Conservation (phyloP, 2,888 invertebrate genomes). For the Andrena camellia region DNA sequence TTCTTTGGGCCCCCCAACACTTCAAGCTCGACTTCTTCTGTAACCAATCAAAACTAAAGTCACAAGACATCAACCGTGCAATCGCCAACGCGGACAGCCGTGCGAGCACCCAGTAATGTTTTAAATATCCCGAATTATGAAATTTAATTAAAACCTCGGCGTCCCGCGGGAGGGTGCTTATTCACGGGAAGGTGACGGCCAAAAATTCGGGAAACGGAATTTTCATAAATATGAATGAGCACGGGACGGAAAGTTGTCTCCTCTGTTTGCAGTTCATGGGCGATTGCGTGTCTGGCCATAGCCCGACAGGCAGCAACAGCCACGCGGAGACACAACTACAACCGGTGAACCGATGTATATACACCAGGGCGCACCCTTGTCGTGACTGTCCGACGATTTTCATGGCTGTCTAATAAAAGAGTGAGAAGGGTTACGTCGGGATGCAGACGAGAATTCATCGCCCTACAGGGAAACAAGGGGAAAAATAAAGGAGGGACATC, state of each 20-base stretch:
- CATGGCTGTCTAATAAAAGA: constrained; percentile 49
- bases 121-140: background rate
- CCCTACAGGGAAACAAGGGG: background rate
- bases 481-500: background rate
- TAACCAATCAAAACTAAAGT: background rate
- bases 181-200: background rate
- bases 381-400: constrained; percentile 37
- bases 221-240: constrained; percentile 35
- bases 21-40: too few species aligned
- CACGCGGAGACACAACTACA: constrained; percentile 34
- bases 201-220: background rate
- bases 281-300: constrained; percentile 14
- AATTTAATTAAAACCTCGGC: constrained; percentile 7
- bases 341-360: constrained; percentile 21
- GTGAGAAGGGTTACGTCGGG: background rate
- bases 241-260: background rate
- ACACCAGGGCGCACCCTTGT: constrained; percentile 4
- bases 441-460: constrained; percentile 11
- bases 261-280: background rate
- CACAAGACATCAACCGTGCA: background rate
- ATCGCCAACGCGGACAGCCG: background rate
- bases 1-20: too few species aligned
- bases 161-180: background rate
- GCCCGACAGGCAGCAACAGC: constrained; percentile 4
- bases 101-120: background rate